Base-by-base conservation (phyloP, 2,113 vertebrate genomes). In the Anser cygnoides region DNA sequence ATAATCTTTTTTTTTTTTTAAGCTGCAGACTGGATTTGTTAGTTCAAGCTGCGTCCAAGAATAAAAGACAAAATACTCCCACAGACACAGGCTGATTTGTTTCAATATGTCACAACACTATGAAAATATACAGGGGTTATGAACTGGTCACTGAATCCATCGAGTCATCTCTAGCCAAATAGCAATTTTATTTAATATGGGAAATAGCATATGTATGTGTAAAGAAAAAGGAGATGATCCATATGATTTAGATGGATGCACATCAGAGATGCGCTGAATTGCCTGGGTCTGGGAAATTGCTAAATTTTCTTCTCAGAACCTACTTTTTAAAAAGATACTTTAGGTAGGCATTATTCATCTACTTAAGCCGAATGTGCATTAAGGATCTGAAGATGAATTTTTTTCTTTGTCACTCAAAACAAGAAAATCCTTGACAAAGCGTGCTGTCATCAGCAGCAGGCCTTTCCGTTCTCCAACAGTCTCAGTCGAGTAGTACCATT, bases 191-290 rank as follows among this genome's bases (percentile, higher is more conserved):
- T 25, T 44, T 14, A 11, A 9, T 12, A 10, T 4, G 20, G 39
- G 55, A n/a, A 62, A 31, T 1, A 3, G 75, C 10, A 39, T 1
- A 13, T 14, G 3, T 1, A 41, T 58, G 10, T 7, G 29, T 58
- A 19, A 50, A 70, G 25, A 50, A 37, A 54, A 54, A 39, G 9
- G 4, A 12, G 26, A 31, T 31, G 35, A 28, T 26, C 25, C 6
- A 7, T 39, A 13, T 39, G 25, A 72, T 54, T 55, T 54, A 54
- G 20, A 54, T 39, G 29, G 29, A 57, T 33, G 55, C 31, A 33
- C 55, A 16, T 29, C 31, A 19, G 31, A 58, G 55, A 58, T 33
- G 18, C 10, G 10, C 55, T 58, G 15, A 58, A 33, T 23, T 19
- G 18, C 18, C 29, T 7, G 31, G 31, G 55, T 31, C 31, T 58